Conservation (phyloP, 2,888 invertebrate genomes). For the Odontomyia ornata region DNA sequence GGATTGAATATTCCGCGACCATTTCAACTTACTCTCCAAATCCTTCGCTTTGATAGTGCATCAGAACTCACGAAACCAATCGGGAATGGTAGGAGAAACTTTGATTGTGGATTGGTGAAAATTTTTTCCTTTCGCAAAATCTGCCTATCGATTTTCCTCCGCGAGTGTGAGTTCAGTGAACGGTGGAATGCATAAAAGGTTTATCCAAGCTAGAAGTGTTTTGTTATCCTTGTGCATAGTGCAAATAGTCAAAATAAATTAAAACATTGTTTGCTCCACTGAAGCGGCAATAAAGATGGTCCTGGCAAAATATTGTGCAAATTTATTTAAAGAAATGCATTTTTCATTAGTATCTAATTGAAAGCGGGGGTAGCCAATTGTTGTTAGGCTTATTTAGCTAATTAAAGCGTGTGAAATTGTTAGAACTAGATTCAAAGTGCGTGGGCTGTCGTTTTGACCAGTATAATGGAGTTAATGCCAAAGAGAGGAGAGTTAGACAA, state of each 20-base stretch:
- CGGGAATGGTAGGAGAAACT: not conserved
- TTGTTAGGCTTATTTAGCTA: not conserved
- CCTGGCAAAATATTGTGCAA: not conserved
- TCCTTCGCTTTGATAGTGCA: not conserved
- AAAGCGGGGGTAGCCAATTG: not conserved
- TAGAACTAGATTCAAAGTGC: conserved; percentile 4
- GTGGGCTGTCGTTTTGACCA: not conserved
- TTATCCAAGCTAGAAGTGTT: not conserved
- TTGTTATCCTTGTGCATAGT: too few species aligned
- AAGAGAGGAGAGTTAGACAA: not conserved
- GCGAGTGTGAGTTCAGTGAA: conserved; percentile 11
- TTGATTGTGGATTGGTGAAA: not conserved
- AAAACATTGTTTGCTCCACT: not conserved
- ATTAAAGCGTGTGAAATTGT: not conserved
- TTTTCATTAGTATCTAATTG: not conserved
- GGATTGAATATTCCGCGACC: not conserved
- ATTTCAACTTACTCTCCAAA: not conserved
- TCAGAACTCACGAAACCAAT: not conserved
- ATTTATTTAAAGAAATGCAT: not conserved
- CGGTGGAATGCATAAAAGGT: not conserved
- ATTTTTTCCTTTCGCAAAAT: not conserved
- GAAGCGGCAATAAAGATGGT: not conserved
- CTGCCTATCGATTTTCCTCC: conserved; percentile 34
- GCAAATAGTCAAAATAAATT: not conserved
- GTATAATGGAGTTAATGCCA: conserved; percentile 10